These are phyloP conservation scores for Teinopalpus imperialis DNA, from an alignment of 2,888 invertebrate genomes.

Conservation along the genomic window DNA sequence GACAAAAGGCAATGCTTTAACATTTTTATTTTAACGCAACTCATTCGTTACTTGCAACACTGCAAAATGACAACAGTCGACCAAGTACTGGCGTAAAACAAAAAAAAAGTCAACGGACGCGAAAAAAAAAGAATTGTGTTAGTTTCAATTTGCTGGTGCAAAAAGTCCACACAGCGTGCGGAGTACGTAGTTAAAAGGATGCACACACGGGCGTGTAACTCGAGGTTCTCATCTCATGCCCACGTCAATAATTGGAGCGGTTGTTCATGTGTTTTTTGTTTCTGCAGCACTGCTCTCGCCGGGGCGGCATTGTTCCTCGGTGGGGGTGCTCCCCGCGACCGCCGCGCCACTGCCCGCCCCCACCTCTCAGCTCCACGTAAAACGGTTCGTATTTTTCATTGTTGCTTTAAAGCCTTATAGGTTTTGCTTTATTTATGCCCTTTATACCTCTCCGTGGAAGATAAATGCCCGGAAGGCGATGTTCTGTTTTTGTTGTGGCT, in stretches of 20 bases:
- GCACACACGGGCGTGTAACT: conserved; percentile 40
- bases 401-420: conserved; percentile 80
- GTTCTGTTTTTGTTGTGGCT: conserved; percentile 65
- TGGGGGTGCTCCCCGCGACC: conserved; percentile 41
- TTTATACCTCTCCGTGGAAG: conserved; percentile 72
- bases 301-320: conserved; percentile 69
- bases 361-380: conserved; percentile 57
- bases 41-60: conserved; percentile 5
- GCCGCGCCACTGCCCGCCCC: conserved; percentile 40
- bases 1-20: conserved; percentile 1
- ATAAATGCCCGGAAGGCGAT: conserved; percentile 67
- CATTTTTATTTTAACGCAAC: conserved; percentile 5
- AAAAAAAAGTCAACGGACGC: conserved; percentile 3
- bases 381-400: conserved; percentile 82
- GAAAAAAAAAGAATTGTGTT: conserved; percentile 23
- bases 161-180: conserved; percentile 15
- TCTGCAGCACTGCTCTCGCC: conserved; percentile 69
- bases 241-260: conserved; percentile 79
- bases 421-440: conserved; percentile 79
- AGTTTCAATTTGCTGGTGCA: conserved; percentile 25
- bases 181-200: conserved; percentile 25
- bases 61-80: conserved; percentile 14
- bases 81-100: conserved; percentile 9
- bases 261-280: conserved; percentile 74
- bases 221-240: conserved; percentile 61